Base-by-base conservation (phyloP, 2,797 vertebrate species). In the Epinephelus malabaricus region DNA sequence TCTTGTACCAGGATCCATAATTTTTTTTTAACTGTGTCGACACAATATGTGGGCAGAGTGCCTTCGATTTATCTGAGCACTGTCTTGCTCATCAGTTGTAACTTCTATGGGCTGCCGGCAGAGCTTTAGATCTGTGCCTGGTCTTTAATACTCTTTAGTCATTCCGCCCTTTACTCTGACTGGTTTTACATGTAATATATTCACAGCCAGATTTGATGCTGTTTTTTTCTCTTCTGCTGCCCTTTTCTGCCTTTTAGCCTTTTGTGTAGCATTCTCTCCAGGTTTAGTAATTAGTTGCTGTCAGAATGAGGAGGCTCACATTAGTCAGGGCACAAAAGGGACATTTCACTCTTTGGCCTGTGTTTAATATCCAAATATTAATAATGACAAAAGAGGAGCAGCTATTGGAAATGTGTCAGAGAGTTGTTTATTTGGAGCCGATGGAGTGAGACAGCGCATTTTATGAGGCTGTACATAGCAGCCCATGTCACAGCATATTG, bases 211-310 rank as follows among this genome's bases (percentile, higher is more conserved):
- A 68, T 76, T 81, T 87, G 60, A 58, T 46, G 25, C 55, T 12
- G 30, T 61, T 61, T 61, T 64, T 69, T 23, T 21, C 11, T n/a
- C 56, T 46, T 58, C 21, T 69, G 18, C 50, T 78, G 65, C 60
- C 67, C 74, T 78, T 86, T 76, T 56, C 21, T 65, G 69, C 34
- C 46, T 73, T 69, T 68, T 15, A 70, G 78, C 67, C 64, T 69
- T 85, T 83, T 72, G 25, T 80, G 1, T 25, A 14, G 30, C 47
- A 34, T 72, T 76, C 76, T 69, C 66, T 81, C 63, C 60, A 68
- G 51, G 66, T 81, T 80, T 46, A 21, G 56, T 83, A 87, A 88
- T 88, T 85, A 85, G 46, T 11, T 59, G 69, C 79, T 79, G 64
- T 88, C 82, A 81, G 68, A 82, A 76, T 11, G 30, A 79, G 53